Evolutionary conservation across 2,113 vertebrate species (phyloP).

Genomic region (Sphyrna mokarran): DNA sequence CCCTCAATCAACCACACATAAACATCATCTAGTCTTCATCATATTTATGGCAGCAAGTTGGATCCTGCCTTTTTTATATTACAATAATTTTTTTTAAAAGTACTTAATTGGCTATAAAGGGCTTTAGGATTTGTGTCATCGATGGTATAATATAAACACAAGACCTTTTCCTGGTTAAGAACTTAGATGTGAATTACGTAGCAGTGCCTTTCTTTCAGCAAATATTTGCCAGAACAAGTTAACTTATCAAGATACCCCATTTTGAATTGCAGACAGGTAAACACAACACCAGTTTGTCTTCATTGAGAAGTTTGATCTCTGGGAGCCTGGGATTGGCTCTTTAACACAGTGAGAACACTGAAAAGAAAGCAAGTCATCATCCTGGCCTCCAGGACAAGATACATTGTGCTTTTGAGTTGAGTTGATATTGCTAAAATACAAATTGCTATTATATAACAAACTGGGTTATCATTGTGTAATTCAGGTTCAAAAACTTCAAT

Average conservation of each 20-base stretch:
- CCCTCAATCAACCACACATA: too few species aligned
- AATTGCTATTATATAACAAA: neutral
- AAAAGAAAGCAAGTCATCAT: neutral
- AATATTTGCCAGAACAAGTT: neutral
- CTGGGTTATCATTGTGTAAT: neutral
- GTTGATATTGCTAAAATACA: neutral
- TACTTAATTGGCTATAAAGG: too few species aligned
- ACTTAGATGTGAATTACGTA: neutral
- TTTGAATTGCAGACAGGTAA: neutral
- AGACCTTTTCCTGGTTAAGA: neutral
- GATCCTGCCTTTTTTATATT: too few species aligned
- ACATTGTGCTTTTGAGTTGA: neutral
- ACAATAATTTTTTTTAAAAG: too few species aligned
- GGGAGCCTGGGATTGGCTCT: neutral
- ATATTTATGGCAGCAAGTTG: too few species aligned
- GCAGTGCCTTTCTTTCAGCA: neutral
- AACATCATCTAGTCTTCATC: too few species aligned
- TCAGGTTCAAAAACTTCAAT: too few species aligned
- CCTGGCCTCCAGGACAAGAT: neutral
- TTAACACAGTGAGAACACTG: neutral
- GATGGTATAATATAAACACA: neutral
- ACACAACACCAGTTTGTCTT: neutral
- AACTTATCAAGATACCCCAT: neutral
- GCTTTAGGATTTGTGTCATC: neutral
- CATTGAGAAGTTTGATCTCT: neutral